Evolutionary conservation across 2,888 invertebrate genomes (phyloP).

Genomic region (Rhorus exstirpatorius): DNA sequence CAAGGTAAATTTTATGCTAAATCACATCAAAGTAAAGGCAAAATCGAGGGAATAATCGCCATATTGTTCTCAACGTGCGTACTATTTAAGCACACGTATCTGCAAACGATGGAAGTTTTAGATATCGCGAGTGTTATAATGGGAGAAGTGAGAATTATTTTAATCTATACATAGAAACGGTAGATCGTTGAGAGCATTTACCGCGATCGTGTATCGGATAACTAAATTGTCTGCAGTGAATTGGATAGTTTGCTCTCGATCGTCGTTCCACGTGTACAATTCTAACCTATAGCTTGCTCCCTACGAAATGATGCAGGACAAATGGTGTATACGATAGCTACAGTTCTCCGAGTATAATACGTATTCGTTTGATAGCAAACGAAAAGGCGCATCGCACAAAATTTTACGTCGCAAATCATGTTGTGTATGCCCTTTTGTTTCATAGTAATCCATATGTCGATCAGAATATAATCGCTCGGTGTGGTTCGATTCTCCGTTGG

Average conservation of each 20-base stretch:
- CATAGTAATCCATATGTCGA: slow-evolving; percentile 2
- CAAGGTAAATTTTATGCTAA: no score
- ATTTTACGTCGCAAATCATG: not conserved
- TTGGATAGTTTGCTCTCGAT: slow-evolving; percentile 67
- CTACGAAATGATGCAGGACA: slow-evolving; percentile 50
- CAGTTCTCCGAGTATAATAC: no score
- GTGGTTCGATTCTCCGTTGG: slow-evolving; percentile 63
- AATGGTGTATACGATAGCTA: not conserved
- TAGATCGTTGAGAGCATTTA: slow-evolving; percentile 52
- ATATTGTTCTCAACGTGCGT: slow-evolving; percentile 27
- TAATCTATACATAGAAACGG: slow-evolving; percentile 36
- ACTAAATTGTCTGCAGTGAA: slow-evolving; percentile 63
- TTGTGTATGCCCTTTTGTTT: not conserved
- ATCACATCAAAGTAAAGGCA: no score
- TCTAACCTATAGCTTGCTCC: slow-evolving; percentile 31
- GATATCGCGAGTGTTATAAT: slow-evolving; percentile 37
- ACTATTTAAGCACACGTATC: slow-evolving; percentile 15
- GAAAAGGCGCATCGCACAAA: not conserved
- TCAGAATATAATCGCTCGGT: slow-evolving; percentile 55
- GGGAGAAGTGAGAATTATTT: slow-evolving; percentile 53
- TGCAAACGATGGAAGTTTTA: slow-evolving; percentile 35
- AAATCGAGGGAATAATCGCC: slow-evolving; percentile 16
- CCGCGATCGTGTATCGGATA: slow-evolving; percentile 60
- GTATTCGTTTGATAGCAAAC: not conserved
- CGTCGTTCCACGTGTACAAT: slow-evolving; percentile 20